Evolutionary conservation across 2,113 vertebrate species (phyloP).

Genomic region (Petroica traversi): DNA sequence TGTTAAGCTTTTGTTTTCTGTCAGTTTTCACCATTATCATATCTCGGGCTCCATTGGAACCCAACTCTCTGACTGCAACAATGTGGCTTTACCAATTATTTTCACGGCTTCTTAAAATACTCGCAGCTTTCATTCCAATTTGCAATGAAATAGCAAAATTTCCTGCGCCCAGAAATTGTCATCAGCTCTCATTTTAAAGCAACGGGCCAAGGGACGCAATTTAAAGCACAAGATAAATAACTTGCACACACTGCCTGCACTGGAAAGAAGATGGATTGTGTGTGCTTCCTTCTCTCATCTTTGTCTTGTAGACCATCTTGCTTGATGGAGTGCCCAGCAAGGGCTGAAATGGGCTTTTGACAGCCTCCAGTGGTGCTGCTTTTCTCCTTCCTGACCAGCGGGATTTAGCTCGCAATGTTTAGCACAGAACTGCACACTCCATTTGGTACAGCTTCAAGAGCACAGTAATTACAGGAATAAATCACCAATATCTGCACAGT

Average conservation of each 20-base stretch:
- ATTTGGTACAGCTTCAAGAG: constrained; percentile 23
- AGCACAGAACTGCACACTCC: not conserved
- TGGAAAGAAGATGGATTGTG: not conserved
- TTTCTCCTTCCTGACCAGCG: not conserved
- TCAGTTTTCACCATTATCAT: not conserved
- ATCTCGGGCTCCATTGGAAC: not conserved
- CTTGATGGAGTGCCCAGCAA: constrained; percentile 6
- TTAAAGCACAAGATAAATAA: not conserved
- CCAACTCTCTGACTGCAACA: not conserved
- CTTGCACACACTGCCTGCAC: not conserved
- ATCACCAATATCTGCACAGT: constrained; percentile 25
- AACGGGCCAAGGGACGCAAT: not conserved
- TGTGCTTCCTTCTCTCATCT: not conserved
- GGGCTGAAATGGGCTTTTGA: not conserved
- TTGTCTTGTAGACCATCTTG: not conserved
- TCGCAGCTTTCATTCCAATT: not conserved
- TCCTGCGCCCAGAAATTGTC: not conserved
- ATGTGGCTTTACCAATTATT: not conserved
- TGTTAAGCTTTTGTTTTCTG: not conserved
- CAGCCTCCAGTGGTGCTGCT: not conserved
- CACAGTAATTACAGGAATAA: constrained; percentile 61
- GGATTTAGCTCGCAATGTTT: not conserved
- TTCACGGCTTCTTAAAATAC: not conserved
- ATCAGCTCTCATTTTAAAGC: not conserved
- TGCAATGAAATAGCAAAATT: not conserved